Evolutionary conservation across 2,113 vertebrate species (phyloP).

Genomic region (Rissa tridactyla): DNA sequence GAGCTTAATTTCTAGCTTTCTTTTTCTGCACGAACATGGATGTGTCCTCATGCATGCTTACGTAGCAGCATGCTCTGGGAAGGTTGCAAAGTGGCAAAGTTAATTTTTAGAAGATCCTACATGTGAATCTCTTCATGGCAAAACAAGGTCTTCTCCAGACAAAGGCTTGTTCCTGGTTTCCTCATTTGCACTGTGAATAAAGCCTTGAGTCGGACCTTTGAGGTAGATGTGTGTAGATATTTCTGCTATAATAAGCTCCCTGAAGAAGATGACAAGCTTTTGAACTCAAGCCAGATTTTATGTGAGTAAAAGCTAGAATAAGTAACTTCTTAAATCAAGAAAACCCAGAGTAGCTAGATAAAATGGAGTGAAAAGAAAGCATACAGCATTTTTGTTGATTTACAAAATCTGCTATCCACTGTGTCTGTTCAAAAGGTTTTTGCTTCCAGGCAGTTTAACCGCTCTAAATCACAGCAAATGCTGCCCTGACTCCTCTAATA

Average conservation of each 20-base stretch:
- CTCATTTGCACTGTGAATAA: not conserved
- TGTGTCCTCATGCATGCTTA: not conserved
- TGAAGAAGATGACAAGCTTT: not conserved
- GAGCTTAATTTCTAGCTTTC: not conserved
- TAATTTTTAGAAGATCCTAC: not conserved
- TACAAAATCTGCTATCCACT: not conserved
- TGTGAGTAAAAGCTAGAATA: not conserved
- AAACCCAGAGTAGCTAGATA: not conserved
- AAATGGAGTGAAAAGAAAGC: not conserved
- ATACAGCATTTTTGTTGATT: not conserved
- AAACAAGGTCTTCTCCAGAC: not conserved
- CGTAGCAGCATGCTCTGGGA: not conserved
- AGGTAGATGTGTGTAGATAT: not conserved
- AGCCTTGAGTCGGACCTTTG: not conserved
- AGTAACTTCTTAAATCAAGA: not conserved
- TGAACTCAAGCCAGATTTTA: conserved; percentile 6
- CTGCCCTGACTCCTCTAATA: not conserved
- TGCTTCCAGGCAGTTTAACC: not conserved
- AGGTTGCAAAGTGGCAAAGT: not conserved
- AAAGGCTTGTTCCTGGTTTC: not conserved
- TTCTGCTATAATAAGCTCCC: not conserved
- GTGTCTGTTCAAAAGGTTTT: not conserved
- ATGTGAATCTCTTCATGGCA: not conserved
- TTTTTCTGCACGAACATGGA: not conserved
- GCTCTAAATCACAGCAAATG: not conserved